Base-by-base conservation (phyloP, 2,888 invertebrate species). In the Eupithecia dodoneata region DNA sequence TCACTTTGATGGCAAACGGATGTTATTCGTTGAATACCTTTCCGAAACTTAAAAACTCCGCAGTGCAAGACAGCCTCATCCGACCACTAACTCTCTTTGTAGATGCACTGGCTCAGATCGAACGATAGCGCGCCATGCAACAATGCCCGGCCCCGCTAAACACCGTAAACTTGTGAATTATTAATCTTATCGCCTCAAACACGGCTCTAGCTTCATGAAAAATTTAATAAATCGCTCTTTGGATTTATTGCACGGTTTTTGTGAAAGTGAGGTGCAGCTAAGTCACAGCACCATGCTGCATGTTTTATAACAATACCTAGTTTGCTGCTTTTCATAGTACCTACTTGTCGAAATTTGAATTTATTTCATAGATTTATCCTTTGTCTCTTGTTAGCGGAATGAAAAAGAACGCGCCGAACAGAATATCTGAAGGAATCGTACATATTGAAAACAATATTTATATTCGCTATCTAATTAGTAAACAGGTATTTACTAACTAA, bases 141-240 rank as follows among this genome's bases (percentile, higher is more conserved):
- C 92, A 91, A 88, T 87, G 87, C 88, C 72, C 55, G 49, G 55
- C 49, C 88, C 83, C 88, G 85, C 93, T 94, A 93, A 94, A 92
- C 94, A 91, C 94, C 94, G 94, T 94, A 92, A 94, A 94, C 93
- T 93, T 91, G 93, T 94, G 94, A 94, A 94, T 94, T 93, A 94
- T 94, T 94, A 94, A 94, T 93, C 92, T 87, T 94, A 94, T 94
- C 93, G 92, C 90, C 86, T 87, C 87, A 86, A 89, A 93, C 93
- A 91, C 89, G 91, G 86, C 89, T 30, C 30, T 87, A 84, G 85
- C 86, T 90, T 91, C 89, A 92, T 94, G 92, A 93, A 94, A 92
- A 92, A 92, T 93, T 91, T 92, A 92, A 94, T 93, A 91, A 93
- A 92, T 92, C 90, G 90, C 88, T 87, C 83, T 87, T 86, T 88